A percentile compares a stretch with the other conserved stretches of the same genome.
Evolutionary conservation across 2,797 vertebrate genomes (phyloP).

Genomic region (Epinephelus awoara): DNA sequence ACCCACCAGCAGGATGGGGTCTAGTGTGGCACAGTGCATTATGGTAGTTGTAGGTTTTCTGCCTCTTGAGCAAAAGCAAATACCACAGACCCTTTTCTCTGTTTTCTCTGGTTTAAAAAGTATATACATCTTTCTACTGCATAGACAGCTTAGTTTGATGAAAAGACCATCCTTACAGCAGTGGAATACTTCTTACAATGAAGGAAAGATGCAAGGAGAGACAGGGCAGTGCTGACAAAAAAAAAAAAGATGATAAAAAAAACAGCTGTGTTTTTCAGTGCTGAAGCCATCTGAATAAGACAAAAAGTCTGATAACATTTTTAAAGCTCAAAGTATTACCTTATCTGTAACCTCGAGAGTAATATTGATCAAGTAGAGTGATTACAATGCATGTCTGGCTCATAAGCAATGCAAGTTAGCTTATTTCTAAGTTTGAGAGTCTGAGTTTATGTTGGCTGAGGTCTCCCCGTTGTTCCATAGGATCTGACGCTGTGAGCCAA

Average conservation of each 20-base stretch:
- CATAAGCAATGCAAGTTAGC: background rate
- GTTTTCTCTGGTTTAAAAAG: too few relatives aligned
- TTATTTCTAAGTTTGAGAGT: background rate
- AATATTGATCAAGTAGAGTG: background rate
- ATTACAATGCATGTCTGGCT: background rate
- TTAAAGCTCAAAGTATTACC: background rate
- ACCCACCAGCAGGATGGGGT: too few relatives aligned
- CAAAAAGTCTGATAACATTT: background rate
- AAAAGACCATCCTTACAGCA: too few relatives aligned
- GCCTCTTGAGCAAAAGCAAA: too few relatives aligned
- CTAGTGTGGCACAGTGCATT: too few relatives aligned
- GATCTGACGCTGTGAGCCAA: background rate
- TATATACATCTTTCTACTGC: too few relatives aligned
- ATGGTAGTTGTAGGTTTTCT: too few relatives aligned
- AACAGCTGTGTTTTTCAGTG: background rate
- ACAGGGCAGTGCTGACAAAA: background rate
- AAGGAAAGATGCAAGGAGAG: background rate
- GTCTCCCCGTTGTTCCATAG: background rate
- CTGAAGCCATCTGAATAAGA: constrained; percentile 1
- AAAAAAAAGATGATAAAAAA: background rate
- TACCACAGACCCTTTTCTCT: too few relatives aligned
- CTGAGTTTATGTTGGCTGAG: background rate
- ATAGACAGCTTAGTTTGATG: too few relatives aligned
- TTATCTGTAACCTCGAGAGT: background rate
- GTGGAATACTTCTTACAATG: background rate